A percentile compares a stretch with the other conserved stretches of the same genome.
These are phyloP conservation scores for Mylabris sibirica DNA, from an alignment of 2,888 invertebrate genomes.

Conservation along the genomic window DNA sequence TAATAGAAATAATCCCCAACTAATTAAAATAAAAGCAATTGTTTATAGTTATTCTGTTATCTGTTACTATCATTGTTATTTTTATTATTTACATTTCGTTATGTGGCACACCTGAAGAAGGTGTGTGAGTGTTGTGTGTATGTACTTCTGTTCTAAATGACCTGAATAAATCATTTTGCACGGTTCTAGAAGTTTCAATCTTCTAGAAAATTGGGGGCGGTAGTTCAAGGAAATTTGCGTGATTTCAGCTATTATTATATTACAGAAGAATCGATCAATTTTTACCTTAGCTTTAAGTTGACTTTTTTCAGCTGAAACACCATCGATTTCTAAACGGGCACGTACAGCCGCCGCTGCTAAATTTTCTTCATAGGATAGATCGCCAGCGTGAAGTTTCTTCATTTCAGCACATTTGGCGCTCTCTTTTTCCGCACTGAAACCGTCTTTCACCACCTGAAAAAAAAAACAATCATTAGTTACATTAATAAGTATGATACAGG, in stretches of 20 bases:
- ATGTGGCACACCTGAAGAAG: conserved; percentile 51
- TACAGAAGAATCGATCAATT: background rate
- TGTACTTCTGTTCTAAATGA: conserved; percentile 43
- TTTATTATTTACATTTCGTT: conserved; percentile 44
- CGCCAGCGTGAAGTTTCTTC: conserved; percentile 81
- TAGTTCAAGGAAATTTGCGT: conserved; percentile 22
- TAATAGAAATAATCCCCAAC: conserved; percentile 9
- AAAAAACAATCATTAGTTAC: conserved; percentile 12
- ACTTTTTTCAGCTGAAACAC: conserved; percentile 85
- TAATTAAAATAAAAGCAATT: conserved; percentile 14
- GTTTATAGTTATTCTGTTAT: conserved; percentile 29
- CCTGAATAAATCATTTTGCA: conserved; percentile 49
- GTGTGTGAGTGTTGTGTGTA: conserved; percentile 44
- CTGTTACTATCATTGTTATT: conserved; percentile 14
- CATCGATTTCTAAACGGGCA: conserved; percentile 83
- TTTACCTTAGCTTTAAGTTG: conserved; percentile 82
- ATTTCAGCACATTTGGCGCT: conserved; percentile 76
- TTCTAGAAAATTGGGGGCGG: conserved; percentile 39
- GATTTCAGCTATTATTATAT: conserved; percentile 22
- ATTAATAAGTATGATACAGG: too few species aligned
- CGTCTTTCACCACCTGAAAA: conserved; percentile 75
- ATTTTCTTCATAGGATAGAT: conserved; percentile 82
- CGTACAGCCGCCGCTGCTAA: conserved; percentile 80
- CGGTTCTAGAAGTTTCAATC: conserved; percentile 27
- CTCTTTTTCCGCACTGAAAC: conserved; percentile 80